Evolutionary conservation across 1,140 invertebrate species (phyloP).

Genomic region (Euschistus heros): DNA sequence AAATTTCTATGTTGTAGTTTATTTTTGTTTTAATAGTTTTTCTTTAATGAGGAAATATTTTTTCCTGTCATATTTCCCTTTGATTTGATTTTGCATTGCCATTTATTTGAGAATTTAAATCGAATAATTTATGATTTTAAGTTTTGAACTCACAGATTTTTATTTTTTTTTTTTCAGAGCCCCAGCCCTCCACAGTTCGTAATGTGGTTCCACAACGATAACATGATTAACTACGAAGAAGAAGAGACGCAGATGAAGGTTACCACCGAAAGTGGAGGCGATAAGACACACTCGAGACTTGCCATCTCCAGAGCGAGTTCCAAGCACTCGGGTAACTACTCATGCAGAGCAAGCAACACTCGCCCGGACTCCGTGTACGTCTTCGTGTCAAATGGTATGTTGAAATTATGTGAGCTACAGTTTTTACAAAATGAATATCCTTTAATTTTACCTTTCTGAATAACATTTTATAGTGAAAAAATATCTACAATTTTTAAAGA

Average conservation of each 20-base stretch:
- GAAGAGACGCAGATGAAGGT: conserved; percentile 22
- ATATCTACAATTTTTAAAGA: too few species aligned
- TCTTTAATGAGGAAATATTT: too few species aligned
- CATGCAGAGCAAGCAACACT: conserved; percentile 39
- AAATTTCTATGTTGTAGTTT: too few species aligned
- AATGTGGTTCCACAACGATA: conserved; percentile 84
- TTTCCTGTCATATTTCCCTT: too few species aligned
- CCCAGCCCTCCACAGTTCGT: conserved; percentile 80
- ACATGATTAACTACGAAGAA: conserved; percentile 85
- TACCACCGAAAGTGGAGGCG: conserved; percentile 34
- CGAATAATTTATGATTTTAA: too few species aligned
- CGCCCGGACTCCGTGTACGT: conserved; percentile 39
- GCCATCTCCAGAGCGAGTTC: conserved; percentile 34
- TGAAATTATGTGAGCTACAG: background rate
- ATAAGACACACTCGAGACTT: conserved; percentile 36
- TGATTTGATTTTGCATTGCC: too few species aligned
- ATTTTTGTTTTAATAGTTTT: too few species aligned
- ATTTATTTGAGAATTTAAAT: too few species aligned
- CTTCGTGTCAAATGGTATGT: conserved; percentile 28
- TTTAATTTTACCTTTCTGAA: too few species aligned
- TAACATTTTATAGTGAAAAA: too few species aligned
- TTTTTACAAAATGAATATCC: background rate
- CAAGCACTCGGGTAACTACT: conserved; percentile 38
- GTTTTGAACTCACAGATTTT: too few species aligned
- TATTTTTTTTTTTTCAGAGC: conserved; percentile 49